Evolutionary conservation across 2,113 vertebrate species (phyloP).

Genomic region (Sceloporus tristichus): DNA sequence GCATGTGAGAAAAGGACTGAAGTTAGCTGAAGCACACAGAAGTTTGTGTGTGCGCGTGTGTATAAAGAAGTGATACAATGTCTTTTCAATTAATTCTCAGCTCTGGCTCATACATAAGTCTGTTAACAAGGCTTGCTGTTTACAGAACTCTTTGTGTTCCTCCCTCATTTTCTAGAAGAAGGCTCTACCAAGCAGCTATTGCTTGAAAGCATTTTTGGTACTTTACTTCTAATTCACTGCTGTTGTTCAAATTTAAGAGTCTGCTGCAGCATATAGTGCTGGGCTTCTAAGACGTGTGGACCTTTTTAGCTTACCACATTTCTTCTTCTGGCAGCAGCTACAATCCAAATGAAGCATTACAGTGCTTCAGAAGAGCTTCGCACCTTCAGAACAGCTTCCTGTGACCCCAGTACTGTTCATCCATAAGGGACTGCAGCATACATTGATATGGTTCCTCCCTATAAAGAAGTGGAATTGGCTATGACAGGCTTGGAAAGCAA

Average conservation of each 20-base stretch:
- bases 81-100: not conserved
- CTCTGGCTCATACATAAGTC: not conserved
- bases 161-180: not conserved
- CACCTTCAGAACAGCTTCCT: not conserved
- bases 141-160: not conserved
- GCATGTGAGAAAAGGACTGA: not conserved
- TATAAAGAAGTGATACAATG: too few relatives aligned
- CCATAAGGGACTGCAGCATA: not conserved
- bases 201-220: not conserved
- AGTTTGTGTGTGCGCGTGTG: not conserved
- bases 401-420: not conserved
- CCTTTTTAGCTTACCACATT: not conserved
- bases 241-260: not conserved
- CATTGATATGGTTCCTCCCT: not conserved
- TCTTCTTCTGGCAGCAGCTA: slow-evolving; percentile 1
- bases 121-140: not conserved
- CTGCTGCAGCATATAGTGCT: not conserved
- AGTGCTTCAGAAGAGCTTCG: not conserved
- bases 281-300: not conserved
- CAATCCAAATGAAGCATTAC: not conserved
- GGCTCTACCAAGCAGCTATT: not conserved
- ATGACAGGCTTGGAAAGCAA: not conserved
- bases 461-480: not conserved
- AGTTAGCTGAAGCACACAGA: not conserved
- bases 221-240: not conserved